Base-by-base conservation (phyloP, 2,888 invertebrate species). In the Pyralis farinalis region DNA sequence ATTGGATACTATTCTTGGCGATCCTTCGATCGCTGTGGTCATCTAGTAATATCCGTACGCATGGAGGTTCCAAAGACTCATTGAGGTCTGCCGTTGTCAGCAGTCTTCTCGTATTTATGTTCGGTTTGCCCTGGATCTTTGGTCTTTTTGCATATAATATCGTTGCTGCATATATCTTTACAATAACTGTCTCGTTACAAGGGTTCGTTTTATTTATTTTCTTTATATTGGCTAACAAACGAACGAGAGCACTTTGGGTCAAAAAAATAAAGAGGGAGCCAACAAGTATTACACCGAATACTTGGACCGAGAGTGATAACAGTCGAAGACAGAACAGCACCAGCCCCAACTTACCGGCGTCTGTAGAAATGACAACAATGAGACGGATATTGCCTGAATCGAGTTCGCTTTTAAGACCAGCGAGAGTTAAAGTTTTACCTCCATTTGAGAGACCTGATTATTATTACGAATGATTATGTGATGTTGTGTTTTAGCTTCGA, bases 51-150 rank as follows among this genome's bases (percentile, higher is more conserved):
- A 60, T 73, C 8, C 73, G 75, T 42, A 69, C 77, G 43, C 60
- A 61, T 33, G 60, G 61, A 7, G 71, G 71, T 37, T 58, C 67
- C 8, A 60, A 61, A 25, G 62, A 77, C 29, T 47, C 71, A n/a
- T 55, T 70, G 22, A 81, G 91, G 12, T 91, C 92, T 58, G 78
- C 92, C 3, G 89, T 90, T 21, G 85, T 92, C 16, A 91, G 91
- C 30, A 87, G 91, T 50, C 59, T 92, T 25, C 68, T 92, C 11
- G 92, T 92, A 34, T 92, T 92, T 47, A 72, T 92, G 12, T 87
- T 92, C 40, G 92, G 92, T 7, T 59, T 92, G 9, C 92, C 92
- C 1, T 92, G 92, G 92, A 46, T 91, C n/a, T 91, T 92, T 55
- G 92, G 91, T 16, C 50, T 90, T 21, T 83, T 90, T 41, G 76